Percentiles rank a stretch among this genome's conserved stretches.
phyloP scores from a whole-genome alignment of 2,888 invertebrate genomes.

The Cylindroiulus punctatus region DNA sequence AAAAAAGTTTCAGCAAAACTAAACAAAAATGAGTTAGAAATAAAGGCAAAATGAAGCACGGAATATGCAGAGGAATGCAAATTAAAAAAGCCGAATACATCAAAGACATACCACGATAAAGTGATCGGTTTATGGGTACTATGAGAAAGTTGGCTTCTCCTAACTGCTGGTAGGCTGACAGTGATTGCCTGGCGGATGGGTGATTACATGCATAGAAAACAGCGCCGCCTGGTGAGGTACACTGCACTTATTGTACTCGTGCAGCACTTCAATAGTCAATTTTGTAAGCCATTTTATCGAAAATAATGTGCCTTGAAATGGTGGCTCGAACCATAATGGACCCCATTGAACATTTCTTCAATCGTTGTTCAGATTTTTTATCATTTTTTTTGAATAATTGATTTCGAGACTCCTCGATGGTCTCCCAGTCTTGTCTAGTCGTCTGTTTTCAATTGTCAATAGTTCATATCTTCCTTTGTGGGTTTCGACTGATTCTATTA shows the following conservation, averaged over 20 bases:
- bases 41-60: no score
- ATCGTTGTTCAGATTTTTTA: background rate
- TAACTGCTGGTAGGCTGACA: no score
- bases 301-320: background rate
- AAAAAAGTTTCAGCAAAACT: no score
- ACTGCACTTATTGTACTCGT: no score
- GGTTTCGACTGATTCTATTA: background rate
- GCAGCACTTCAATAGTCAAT: background rate
- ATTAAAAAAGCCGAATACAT: no score
- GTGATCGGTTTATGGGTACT: no score
- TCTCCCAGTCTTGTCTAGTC: background rate
- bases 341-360: background rate
- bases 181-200: no score
- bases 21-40: no score
- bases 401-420: background rate
- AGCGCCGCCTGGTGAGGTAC: background rate
- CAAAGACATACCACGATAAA: no score
- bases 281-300: background rate
- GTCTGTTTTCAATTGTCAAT: background rate
- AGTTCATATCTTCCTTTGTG: slow-evolving; percentile 6
- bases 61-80: no score
- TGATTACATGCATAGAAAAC: background rate
- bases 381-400: slow-evolving; percentile 10
- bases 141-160: no score
- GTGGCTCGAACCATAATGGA: slow-evolving; percentile 22